These are phyloP conservation scores for Plecotus auritus DNA, from an alignment of 2,113 vertebrate species.

Conservation along the genomic window DNA sequence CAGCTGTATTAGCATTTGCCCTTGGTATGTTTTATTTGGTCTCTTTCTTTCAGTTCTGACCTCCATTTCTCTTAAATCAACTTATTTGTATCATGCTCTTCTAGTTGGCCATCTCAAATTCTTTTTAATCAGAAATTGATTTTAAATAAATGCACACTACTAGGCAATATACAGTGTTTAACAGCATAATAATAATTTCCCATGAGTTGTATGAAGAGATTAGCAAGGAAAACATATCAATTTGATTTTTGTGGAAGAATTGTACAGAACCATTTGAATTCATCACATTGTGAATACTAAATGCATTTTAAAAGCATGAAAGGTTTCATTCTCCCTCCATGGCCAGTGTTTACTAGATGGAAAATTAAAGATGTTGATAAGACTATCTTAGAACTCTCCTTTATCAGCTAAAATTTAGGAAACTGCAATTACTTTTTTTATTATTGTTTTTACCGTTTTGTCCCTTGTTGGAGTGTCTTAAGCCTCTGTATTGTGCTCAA, in stretches of 20 bases:
- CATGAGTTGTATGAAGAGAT: not conserved
- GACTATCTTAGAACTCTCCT: not conserved
- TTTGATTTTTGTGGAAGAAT: not conserved
- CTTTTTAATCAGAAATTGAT: not conserved
- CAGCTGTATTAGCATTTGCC: not conserved
- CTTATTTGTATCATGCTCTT: not conserved
- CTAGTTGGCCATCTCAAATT: not conserved
- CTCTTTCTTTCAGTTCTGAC: not conserved
- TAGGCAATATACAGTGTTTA: not conserved
- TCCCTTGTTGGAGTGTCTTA: not conserved
- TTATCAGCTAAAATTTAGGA: not conserved
- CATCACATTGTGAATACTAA: not conserved
- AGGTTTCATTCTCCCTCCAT: not conserved
- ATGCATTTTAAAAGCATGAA: not conserved
- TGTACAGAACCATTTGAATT: not conserved
- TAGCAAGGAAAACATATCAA: not conserved
- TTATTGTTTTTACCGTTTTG: not conserved
- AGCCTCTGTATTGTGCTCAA: not conserved
- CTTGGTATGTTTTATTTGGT: not conserved
- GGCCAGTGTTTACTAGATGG: not conserved
- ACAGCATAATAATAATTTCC: not conserved
- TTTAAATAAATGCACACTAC: not conserved
- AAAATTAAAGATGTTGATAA: not conserved
- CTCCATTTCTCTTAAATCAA: not conserved
- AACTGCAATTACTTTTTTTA: not conserved